phyloP scores from a whole-genome alignment of 1,140 invertebrate species.

The Panagrolaimus sp. region DNA sequence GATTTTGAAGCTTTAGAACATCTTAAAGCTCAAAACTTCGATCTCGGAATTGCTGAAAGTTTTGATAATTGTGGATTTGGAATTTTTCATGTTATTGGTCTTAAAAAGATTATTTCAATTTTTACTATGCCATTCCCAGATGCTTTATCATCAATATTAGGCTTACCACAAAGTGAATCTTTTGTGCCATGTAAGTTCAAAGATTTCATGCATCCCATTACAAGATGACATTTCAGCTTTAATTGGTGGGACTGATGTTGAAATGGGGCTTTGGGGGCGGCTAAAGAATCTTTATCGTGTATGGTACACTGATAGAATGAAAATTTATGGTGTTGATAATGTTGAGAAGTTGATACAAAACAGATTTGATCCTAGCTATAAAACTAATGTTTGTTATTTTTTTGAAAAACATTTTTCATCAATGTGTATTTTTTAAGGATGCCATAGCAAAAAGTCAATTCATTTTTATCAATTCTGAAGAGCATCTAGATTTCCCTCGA shows the following conservation, averaged over 20 bases:
- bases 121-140: not conserved
- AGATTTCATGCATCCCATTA: no score
- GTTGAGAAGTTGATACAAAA: not conserved
- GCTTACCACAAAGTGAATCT: not conserved
- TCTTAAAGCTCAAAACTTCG: not conserved
- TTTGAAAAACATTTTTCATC: no score
- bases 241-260: no score
- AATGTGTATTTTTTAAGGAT: not conserved
- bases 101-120: not conserved
- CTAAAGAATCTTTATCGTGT: not conserved
- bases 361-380: no score
- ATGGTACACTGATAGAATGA: not conserved
- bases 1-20: not conserved
- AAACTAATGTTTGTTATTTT: no score
- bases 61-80: slow-evolving; percentile 3
- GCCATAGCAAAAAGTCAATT: slow-evolving; percentile 1
- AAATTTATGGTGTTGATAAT: not conserved
- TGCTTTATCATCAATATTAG: not conserved
- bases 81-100: not conserved
- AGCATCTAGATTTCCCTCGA: slow-evolving; percentile 20
- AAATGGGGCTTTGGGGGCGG: not conserved
- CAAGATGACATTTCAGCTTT: no score
- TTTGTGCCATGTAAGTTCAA: no score
- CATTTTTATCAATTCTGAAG: slow-evolving; percentile 18
- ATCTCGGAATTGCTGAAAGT: not conserved